Conservation (phyloP, 2,888 invertebrate species). For the Alcis repandata region DNA sequence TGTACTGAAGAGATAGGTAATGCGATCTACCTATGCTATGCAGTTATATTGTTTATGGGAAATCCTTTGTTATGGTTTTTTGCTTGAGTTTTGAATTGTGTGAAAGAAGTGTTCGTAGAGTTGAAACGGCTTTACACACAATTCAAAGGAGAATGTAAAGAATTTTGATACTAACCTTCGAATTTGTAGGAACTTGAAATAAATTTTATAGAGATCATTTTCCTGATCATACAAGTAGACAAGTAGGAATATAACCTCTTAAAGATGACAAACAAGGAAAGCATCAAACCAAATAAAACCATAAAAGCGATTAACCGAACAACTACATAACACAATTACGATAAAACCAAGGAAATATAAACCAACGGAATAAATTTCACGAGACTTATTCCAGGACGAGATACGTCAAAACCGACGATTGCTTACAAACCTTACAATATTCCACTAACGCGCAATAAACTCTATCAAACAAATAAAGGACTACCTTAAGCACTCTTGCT, state of each 20-base stretch:
- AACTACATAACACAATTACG: conserved; percentile 34
- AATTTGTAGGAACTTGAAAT: too few relatives aligned
- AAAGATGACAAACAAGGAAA: conserved; percentile 28
- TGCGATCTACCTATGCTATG: background rate
- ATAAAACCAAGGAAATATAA: conserved; percentile 33
- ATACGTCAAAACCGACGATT: conserved; percentile 53
- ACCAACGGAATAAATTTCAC: conserved; percentile 24
- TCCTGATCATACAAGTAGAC: background rate
- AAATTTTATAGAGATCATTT: background rate
- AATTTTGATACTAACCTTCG: too few relatives aligned
- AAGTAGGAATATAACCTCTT: too few relatives aligned
- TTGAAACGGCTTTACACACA: too few relatives aligned
- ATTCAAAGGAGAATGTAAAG: too few relatives aligned
- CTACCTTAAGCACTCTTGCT: conserved; percentile 70
- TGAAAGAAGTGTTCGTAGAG: too few relatives aligned
- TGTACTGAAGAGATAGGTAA: conserved; percentile 10
- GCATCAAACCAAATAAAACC: conserved; percentile 14
- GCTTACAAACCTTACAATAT: conserved; percentile 59
- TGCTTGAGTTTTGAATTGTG: background rate
- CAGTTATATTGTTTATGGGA: background rate
- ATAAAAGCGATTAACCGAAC: conserved; percentile 27
- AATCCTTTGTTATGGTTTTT: background rate
- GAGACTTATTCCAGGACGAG: conserved; percentile 21
- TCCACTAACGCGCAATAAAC: conserved; percentile 72
- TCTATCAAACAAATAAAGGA: conserved; percentile 76